Conservation (phyloP, 2,797 vertebrate genomes). For the Sebastes oblongus region DNA sequence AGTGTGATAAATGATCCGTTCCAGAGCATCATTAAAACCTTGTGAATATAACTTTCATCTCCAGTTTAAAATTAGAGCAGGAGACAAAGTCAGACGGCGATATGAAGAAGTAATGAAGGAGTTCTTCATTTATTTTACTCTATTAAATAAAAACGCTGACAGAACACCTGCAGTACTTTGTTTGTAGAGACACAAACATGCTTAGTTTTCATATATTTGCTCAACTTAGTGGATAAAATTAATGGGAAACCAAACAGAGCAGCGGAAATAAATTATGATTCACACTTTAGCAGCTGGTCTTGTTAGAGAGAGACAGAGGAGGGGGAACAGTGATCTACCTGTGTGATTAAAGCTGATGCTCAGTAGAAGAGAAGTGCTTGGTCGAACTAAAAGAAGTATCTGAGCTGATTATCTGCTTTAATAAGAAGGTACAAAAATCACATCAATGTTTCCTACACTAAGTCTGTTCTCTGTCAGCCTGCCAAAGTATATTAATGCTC, state of each 20-base stretch:
- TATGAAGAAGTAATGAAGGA: background rate
- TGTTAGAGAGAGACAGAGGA: background rate
- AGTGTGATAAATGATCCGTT: background rate
- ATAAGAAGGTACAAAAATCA: background rate
- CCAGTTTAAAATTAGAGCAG: background rate
- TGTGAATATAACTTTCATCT: background rate
- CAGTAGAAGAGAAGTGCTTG: background rate
- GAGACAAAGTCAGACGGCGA: background rate
- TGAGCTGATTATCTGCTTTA: background rate
- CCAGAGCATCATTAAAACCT: background rate
- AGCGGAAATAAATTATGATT: background rate
- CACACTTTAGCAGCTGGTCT: slow-evolving; percentile 12
- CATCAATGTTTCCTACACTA: background rate
- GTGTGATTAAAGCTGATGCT: slow-evolving; percentile 14
- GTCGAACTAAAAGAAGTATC: background rate
- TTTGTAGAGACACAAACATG: background rate
- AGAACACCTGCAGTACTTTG: background rate
- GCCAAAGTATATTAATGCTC: background rate
- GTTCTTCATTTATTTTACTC: background rate
- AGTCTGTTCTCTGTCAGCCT: background rate
- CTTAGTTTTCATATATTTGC: background rate
- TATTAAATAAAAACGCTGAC: background rate
- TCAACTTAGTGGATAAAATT: background rate
- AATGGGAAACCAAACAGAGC: background rate
- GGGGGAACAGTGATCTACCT: slow-evolving; percentile 3